phyloP scores from a whole-genome alignment of 2,797 vertebrate species.

The Holocentrus rufus region DNA sequence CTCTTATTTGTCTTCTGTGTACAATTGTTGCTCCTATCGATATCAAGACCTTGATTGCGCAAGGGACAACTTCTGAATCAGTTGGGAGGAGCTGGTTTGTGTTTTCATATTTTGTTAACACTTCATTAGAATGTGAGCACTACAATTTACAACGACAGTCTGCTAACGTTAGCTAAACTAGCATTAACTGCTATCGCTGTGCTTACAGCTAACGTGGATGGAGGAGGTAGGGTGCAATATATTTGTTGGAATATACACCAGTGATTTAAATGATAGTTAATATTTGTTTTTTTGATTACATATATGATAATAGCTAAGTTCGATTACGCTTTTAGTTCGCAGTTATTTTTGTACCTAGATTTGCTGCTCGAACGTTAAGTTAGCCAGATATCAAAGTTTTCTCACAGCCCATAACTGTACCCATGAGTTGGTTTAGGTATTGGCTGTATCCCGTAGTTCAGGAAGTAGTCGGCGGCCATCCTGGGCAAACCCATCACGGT shows the following conservation, averaged over 20 bases:
- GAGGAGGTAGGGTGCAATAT: conserved; percentile 36
- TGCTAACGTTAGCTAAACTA: conserved; percentile 34
- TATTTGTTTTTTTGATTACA: neutral
- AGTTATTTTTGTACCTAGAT: rapidly evolving
- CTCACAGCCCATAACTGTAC: neutral
- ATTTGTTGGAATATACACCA: conserved; percentile 42
- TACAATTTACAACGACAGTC: conserved; percentile 58
- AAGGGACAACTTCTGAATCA: conserved; percentile 10
- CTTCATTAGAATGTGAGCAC: conserved; percentile 24
- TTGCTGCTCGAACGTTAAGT: neutral
- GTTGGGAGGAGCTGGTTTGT: conserved; percentile 58
- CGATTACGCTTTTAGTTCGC: rapidly evolving
- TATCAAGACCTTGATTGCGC: conserved; percentile 7
- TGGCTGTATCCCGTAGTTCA: neutral
- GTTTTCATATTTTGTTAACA: conserved; percentile 1
- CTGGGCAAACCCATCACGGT: neutral
- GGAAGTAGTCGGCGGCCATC: conserved; percentile 35
- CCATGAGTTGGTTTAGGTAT: neutral
- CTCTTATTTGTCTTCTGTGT: conserved; percentile 22
- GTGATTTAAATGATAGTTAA: conserved; percentile 19
- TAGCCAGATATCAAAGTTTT: neutral
- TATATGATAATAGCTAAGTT: neutral
- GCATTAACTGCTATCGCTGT: conserved; percentile 38
- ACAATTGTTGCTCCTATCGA: neutral
- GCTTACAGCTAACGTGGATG: conserved; percentile 28